Conservation (phyloP, 2,797 vertebrate species). For the Microctenopoma stevenorrisi region DNA sequence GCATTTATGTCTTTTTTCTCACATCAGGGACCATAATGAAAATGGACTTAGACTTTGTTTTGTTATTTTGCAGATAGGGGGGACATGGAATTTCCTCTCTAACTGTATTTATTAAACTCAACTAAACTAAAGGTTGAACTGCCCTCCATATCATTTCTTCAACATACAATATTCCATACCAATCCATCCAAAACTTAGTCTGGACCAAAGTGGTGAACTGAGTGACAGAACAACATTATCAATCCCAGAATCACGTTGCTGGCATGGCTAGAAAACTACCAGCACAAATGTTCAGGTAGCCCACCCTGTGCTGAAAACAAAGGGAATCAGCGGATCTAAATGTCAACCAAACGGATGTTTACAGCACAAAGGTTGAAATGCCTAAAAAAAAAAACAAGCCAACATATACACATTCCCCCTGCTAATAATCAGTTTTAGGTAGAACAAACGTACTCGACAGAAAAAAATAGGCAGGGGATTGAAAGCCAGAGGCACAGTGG, state of each 20-base stretch:
- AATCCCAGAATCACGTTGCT: neutral
- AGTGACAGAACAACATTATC: too few relatives aligned
- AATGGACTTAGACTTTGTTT: too few relatives aligned
- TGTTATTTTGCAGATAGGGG: too few relatives aligned
- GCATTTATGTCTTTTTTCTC: too few relatives aligned
- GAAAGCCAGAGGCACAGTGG: constrained; percentile 43
- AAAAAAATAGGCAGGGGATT: constrained; percentile 46
- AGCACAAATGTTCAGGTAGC: neutral
- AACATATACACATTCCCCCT: constrained; percentile 57
- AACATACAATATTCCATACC: too few relatives aligned
- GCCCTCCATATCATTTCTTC: neutral
- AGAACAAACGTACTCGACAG: constrained; percentile 36
- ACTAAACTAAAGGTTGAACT: neutral
- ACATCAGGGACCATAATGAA: too few relatives aligned
- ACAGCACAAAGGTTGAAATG: constrained; percentile 31
- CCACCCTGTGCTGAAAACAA: constrained; percentile 9
- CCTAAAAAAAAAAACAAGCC: constrained; percentile 12
- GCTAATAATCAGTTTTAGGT: constrained; percentile 49
- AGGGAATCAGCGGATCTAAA: constrained; percentile 7
- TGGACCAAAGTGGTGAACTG: neutral
- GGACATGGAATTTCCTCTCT: too few relatives aligned
- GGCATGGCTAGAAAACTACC: neutral
- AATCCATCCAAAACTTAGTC: neutral
- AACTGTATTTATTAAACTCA: too few relatives aligned
- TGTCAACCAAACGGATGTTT: constrained; percentile 1